phyloP scores from a whole-genome alignment of 92 coral and sea anemone genomes.

The Phenganax stokvisi region DNA sequence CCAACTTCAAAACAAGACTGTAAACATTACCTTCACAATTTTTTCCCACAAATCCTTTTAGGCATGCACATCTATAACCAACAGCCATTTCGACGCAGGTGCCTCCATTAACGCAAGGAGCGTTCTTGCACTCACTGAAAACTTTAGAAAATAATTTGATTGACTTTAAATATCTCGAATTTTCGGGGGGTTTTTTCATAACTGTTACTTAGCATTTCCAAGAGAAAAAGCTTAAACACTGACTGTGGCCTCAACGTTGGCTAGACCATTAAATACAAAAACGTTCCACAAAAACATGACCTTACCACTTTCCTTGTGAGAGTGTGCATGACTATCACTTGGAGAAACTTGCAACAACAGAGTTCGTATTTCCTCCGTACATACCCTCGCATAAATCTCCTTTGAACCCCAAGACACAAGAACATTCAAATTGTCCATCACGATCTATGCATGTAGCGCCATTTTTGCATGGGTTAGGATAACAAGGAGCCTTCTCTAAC shows the following conservation, averaged over 20 bases:
- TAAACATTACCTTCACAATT: conserved; percentile 67
- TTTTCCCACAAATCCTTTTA: conserved; percentile 74
- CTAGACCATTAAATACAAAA: too few species aligned
- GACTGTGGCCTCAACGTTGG: too few species aligned
- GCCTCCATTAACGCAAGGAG: conserved; percentile 81
- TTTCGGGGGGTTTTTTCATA: too few species aligned
- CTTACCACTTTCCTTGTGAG: background rate
- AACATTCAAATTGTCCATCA: conserved; percentile 68
- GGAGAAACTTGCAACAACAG: background rate
- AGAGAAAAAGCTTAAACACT: too few species aligned
- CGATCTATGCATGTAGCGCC: conserved; percentile 94
- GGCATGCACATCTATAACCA: conserved; percentile 76
- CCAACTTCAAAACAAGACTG: too few species aligned
- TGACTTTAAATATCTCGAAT: too few species aligned
- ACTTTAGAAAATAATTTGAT: conserved; percentile 35
- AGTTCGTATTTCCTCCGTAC: background rate
- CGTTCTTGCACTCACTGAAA: conserved; percentile 73
- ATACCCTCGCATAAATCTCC: conserved; percentile 79
- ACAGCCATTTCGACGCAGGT: conserved; percentile 59
- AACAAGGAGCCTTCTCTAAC: conserved; percentile 65
- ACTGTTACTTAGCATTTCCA: too few species aligned
- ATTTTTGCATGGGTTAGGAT: conserved; percentile 79
- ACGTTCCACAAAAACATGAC: too few species aligned
- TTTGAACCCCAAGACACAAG: conserved; percentile 75
- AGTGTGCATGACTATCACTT: background rate